Evolutionary conservation across 2,113 vertebrate genomes (phyloP).

Genomic region (Thunnus thynnus): DNA sequence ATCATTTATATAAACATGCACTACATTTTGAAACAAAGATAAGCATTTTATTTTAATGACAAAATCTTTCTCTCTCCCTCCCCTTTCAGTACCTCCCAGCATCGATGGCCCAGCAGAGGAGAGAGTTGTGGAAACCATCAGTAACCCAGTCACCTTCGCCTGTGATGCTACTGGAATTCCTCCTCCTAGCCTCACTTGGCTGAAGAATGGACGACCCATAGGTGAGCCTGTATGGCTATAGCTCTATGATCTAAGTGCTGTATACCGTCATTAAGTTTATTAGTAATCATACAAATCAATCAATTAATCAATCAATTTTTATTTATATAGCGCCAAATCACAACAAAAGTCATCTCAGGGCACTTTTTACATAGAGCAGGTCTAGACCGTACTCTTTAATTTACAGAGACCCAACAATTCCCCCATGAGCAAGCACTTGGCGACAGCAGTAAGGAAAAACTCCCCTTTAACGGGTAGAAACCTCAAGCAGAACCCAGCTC

Average conservation of each 20-base stretch:
- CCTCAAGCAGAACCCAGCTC: too few species aligned
- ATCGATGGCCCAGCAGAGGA: conserved; percentile 90
- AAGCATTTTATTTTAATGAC: not conserved
- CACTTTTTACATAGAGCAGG: too few species aligned
- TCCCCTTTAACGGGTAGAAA: too few species aligned
- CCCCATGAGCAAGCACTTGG: too few species aligned
- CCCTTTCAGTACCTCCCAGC: conserved; percentile 88
- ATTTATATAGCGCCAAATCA: too few species aligned
- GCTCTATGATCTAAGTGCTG: not conserved
- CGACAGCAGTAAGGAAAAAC: too few species aligned
- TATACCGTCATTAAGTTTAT: not conserved
- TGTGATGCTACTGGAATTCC: conserved; percentile 96
- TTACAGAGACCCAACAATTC: too few species aligned
- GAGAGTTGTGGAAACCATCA: conserved; percentile 87
- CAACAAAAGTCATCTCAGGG: too few species aligned
- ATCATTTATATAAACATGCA: not conserved
- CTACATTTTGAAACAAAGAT: not conserved
- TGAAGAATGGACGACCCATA: conserved; percentile 91
- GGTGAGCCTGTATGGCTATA: conserved; percentile 77
- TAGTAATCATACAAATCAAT: too few species aligned
- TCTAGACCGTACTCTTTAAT: too few species aligned
- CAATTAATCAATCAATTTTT: too few species aligned
- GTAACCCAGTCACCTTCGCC: conserved; percentile 90
- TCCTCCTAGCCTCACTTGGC: conserved; percentile 90
- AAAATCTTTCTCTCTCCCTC: not conserved